Evolutionary conservation across 2,797 vertebrate species (phyloP).

Genomic region (Coracias cyanogaster): DNA sequence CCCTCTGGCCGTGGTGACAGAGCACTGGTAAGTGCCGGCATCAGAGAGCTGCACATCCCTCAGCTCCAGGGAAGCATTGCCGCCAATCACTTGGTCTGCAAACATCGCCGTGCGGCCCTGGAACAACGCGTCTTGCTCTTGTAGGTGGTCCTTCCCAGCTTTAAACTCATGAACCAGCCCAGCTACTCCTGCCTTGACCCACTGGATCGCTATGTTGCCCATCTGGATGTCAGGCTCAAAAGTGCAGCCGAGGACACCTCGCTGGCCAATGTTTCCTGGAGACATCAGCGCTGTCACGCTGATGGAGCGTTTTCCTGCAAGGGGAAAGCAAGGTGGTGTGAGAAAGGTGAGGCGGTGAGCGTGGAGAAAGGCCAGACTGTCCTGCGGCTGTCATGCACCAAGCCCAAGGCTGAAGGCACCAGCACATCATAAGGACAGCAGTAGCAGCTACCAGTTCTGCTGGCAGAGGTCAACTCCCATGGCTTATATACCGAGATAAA

Average conservation of each 20-base stretch:
- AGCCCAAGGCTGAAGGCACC: neutral
- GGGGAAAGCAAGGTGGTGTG: neutral
- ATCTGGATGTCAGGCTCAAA: slow-evolving; percentile 59
- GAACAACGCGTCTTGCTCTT: slow-evolving; percentile 78
- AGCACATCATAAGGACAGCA: neutral
- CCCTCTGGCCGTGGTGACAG: slow-evolving; percentile 75
- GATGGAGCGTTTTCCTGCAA: slow-evolving; percentile 65
- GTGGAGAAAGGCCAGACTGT: neutral
- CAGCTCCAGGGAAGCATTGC: slow-evolving; percentile 83
- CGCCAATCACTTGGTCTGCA: slow-evolving; percentile 29
- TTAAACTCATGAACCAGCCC: slow-evolving; percentile 82
- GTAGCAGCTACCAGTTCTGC: neutral
- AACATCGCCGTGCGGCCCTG: slow-evolving; percentile 75
- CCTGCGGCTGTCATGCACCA: neutral
- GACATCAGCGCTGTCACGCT: neutral
- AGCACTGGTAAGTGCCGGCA: slow-evolving; percentile 78
- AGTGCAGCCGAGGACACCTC: slow-evolving; percentile 65
- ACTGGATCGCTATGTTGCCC: slow-evolving; percentile 77
- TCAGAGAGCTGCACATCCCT: slow-evolving; percentile 71
- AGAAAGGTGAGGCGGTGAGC: neutral
- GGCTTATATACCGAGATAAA: neutral
- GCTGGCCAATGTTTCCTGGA: slow-evolving; percentile 63
- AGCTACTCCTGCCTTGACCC: slow-evolving; percentile 78
- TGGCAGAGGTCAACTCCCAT: rapidly evolving
- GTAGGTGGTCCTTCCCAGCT: slow-evolving; percentile 72